Percentiles rank a stretch among this genome's conserved stretches.
phyloP scores from a whole-genome alignment of 2,797 vertebrate species.

The Malurus leucopterus region DNA sequence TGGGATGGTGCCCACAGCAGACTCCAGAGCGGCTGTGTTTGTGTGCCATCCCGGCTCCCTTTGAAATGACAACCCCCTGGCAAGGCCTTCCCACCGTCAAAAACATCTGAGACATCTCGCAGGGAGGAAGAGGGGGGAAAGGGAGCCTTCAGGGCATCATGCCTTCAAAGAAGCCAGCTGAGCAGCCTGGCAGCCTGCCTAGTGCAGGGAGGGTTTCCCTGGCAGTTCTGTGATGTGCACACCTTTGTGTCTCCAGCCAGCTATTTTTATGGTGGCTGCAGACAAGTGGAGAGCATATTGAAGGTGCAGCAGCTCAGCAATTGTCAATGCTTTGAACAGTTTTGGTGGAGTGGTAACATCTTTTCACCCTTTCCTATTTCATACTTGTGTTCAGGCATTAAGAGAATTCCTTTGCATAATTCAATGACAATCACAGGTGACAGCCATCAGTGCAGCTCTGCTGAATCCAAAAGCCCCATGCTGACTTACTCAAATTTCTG shows the following conservation, averaged over 20 bases:
- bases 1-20: not conserved
- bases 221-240: not conserved
- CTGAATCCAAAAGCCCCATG: not conserved
- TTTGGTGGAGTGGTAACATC: not conserved
- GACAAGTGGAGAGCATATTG: not conserved
- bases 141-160: not conserved
- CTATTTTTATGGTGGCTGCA: not conserved
- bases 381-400: not conserved
- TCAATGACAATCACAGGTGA: not conserved
- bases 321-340: not conserved
- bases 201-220: not conserved
- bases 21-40: not conserved
- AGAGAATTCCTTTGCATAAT: not conserved
- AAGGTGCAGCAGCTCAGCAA: not conserved
- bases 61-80: not conserved
- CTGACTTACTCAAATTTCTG: not conserved
- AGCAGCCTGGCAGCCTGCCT: not conserved
- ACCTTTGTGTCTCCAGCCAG: not conserved
- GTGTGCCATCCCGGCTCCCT: not conserved
- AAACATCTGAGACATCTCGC: not conserved
- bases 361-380: not conserved
- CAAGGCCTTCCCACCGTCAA: not conserved
- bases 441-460: not conserved
- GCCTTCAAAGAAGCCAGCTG: slow-evolving; percentile 5
- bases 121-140: not conserved